These are phyloP conservation scores for Galaxea fascicularis DNA, from an alignment of 92 coral and sea anemone species.

Conservation along the genomic window DNA sequence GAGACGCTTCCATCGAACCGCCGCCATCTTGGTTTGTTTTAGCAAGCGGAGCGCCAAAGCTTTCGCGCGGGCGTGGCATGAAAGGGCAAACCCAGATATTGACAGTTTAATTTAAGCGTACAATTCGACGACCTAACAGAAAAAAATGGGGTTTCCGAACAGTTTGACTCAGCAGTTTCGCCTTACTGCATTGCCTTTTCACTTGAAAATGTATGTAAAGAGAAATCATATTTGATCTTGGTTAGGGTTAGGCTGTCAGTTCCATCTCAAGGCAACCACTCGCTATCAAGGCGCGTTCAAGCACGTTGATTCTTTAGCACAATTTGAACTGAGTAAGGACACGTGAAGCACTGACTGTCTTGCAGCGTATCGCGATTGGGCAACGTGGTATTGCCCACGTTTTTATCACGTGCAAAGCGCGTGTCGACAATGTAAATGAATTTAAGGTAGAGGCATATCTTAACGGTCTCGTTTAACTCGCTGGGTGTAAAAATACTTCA, in stretches of 20 bases:
- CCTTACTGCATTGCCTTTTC: neutral
- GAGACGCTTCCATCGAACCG: too few species aligned
- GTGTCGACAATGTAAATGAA: neutral
- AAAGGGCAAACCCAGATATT: too few species aligned
- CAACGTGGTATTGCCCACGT: neutral
- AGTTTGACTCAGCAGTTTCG: neutral
- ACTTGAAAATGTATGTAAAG: neutral
- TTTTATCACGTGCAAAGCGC: neutral
- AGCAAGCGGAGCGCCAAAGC: too few species aligned
- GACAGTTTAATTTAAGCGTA: too few species aligned
- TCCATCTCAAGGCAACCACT: neutral
- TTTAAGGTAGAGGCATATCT: neutral
- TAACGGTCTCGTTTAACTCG: neutral
- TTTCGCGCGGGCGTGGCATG: too few species aligned
- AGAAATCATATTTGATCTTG: neutral
- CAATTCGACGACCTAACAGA: too few species aligned
- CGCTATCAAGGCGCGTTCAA: neutral
- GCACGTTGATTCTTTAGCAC: neutral
- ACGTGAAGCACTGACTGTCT: neutral
- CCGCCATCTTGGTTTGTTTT: too few species aligned
- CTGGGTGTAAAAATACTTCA: slow-evolving; percentile 9
- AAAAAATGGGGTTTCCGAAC: too few species aligned
- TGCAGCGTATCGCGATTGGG: neutral
- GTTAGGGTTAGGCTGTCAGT: too few species aligned
- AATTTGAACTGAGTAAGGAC: neutral